phyloP scores from a whole-genome alignment of 2,113 vertebrate genomes.

The Hipposideros armiger region DNA sequence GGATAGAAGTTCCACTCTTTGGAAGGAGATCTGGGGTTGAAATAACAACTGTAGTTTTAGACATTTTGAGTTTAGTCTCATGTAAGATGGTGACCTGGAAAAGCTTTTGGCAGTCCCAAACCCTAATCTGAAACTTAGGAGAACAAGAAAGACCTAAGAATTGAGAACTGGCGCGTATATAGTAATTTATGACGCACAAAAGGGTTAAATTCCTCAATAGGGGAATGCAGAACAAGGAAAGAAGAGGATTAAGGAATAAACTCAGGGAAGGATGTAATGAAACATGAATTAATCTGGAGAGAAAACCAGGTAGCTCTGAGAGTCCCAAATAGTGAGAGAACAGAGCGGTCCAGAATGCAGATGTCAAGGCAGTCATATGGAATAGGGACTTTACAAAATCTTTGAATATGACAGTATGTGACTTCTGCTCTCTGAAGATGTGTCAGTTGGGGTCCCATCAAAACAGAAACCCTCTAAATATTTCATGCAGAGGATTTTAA shows the following conservation, averaged over 20 bases:
- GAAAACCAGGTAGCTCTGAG: neutral
- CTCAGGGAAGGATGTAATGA: neutral
- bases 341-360: too few relatives aligned
- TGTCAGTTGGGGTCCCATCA: neutral
- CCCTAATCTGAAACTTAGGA: neutral
- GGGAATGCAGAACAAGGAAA: neutral
- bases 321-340: neutral
- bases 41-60: neutral
- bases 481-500: neutral
- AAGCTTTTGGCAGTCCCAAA: neutral
- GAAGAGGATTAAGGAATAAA: neutral
- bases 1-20: neutral
- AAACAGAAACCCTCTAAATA: neutral
- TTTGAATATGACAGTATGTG: neutral
- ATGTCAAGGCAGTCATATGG: neutral
- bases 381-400: neutral
- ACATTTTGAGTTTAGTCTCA: neutral
- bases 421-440: neutral
- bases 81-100: neutral
- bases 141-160: neutral
- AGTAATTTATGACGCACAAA: neutral
- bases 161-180: neutral
- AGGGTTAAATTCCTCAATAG: neutral
- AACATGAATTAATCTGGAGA: neutral
- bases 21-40: neutral